Conservation (phyloP, 2,797 vertebrate genomes). For the Dicrostonyx torquatus region DNA sequence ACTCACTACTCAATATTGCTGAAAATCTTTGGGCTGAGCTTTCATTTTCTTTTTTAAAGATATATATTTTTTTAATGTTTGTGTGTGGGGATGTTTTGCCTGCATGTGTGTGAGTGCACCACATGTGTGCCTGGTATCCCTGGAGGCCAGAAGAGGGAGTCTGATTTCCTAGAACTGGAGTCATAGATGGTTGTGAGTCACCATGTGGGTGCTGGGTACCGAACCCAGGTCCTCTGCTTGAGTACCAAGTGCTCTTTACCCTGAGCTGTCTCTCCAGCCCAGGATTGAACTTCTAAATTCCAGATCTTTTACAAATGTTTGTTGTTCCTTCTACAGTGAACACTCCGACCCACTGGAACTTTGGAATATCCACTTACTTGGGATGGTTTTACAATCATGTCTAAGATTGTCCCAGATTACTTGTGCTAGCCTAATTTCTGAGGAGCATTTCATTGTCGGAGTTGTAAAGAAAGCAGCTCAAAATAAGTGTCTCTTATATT, state of each 20-base stretch:
- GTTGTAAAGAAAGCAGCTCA: too few relatives aligned
- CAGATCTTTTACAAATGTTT: not conserved
- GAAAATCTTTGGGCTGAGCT: not conserved
- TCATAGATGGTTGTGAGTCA: too few relatives aligned
- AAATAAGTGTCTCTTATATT: too few relatives aligned
- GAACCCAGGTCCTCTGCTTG: not conserved
- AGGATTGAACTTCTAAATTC: not conserved
- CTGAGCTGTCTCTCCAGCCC: not conserved
- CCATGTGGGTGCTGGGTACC: not conserved
- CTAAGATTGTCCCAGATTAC: not conserved
- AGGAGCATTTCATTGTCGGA: too few relatives aligned
- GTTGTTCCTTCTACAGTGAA: not conserved
- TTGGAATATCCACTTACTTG: not conserved
- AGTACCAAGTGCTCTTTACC: not conserved
- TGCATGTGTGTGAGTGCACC: too few relatives aligned
- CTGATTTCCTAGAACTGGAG: too few relatives aligned
- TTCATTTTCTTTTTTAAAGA: not conserved
- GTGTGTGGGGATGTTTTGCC: not conserved
- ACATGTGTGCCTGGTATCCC: not conserved
- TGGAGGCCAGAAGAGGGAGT: not conserved
- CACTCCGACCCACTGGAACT: not conserved
- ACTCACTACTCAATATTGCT: not conserved
- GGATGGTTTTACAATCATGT: not conserved
- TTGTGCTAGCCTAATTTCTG: not conserved
- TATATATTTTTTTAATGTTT: not conserved